phyloP scores from a whole-genome alignment of 2,113 vertebrate species.

The Mungos mungo region DNA sequence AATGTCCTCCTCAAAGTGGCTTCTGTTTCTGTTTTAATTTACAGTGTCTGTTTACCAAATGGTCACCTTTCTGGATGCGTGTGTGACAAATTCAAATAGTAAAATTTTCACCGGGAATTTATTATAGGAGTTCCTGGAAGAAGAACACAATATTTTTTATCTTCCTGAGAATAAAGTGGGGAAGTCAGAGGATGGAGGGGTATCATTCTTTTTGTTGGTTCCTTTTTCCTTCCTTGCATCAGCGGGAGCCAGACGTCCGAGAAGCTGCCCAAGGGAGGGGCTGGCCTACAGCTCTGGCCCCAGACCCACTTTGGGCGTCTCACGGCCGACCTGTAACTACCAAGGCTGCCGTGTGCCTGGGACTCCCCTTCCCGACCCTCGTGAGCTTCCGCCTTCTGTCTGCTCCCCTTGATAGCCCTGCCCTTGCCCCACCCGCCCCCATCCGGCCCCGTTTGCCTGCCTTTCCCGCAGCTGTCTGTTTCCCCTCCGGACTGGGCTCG shows the following conservation, averaged over 20 bases:
- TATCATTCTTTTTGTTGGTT: neutral
- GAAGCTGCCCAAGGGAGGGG: neutral
- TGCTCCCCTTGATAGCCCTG: neutral
- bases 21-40: neutral
- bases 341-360: fast-evolving
- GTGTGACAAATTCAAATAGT: neutral
- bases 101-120: neutral
- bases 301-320: too few relatives aligned
- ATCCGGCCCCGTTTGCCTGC: neutral
- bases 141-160: neutral
- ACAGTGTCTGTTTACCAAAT: neutral
- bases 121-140: neutral
- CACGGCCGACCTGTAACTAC: fast-evolving
- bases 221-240: neutral
- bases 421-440: neutral
- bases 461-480: neutral
- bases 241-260: neutral
- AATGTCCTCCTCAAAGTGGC: neutral
- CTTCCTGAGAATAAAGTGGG: neutral
- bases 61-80: neutral
- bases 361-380: neutral
- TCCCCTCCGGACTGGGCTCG: neutral
- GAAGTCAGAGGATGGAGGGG: neutral
- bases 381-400: neutral
- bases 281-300: neutral